Evolutionary conservation across 2,113 vertebrate species (phyloP).

Genomic region (Tichodroma muraria): DNA sequence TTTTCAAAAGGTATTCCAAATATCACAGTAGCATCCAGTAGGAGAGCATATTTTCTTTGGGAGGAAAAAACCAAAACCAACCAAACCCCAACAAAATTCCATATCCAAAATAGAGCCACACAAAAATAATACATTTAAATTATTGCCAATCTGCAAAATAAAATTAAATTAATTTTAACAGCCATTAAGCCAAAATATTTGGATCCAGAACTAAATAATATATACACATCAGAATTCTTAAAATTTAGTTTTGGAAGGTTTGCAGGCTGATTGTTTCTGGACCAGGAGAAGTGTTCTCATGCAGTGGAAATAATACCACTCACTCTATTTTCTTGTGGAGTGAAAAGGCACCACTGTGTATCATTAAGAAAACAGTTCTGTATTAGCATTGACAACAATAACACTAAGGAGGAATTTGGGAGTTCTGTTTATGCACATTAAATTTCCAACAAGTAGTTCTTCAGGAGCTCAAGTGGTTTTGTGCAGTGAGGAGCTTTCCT

Average conservation of each 20-base stretch:
- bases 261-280: background rate
- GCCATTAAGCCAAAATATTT: background rate
- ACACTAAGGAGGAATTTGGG: slow-evolving; percentile 47
- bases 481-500: slow-evolving; percentile 59
- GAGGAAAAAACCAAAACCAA: background rate
- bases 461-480: slow-evolving; percentile 48
- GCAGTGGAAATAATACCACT: background rate
- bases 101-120: background rate
- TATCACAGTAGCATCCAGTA: background rate
- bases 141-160: background rate
- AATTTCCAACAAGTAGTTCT: slow-evolving; percentile 67
- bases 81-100: background rate
- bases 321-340: background rate
- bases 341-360: slow-evolving; percentile 39
- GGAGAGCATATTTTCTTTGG: background rate
- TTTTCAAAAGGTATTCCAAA: background rate
- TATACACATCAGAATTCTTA: background rate
- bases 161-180: background rate
- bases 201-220: background rate
- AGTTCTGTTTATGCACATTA: slow-evolving; percentile 60
- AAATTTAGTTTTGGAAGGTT: background rate
- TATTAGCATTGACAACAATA: slow-evolving; percentile 39
- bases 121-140: background rate
- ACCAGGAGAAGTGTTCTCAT: background rate
- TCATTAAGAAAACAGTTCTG: slow-evolving; percentile 62